Base-by-base conservation (phyloP, 2,797 vertebrate species). In the Semotilus atromaculatus region DNA sequence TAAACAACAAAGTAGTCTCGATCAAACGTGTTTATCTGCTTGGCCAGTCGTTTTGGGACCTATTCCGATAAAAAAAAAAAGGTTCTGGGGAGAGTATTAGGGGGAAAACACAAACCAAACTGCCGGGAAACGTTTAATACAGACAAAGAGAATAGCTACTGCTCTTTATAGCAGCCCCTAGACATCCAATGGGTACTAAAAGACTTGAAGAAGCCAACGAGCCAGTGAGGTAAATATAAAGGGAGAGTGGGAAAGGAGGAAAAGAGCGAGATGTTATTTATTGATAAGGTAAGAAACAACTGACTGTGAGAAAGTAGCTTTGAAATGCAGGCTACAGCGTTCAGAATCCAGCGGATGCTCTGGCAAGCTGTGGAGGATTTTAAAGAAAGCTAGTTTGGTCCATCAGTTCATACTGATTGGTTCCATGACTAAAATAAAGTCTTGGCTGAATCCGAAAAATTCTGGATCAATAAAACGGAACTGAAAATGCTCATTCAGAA, bases 241-340 rank as follows among this genome's bases (percentile, higher is more conserved):
- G 89, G 91, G 92, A 71, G 89, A 91, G 51, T 62, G 93, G 45
- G 89, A 90, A 91, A 89, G 83, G 64, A 89, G 82, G 91, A 68
- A 77, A 91, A 88, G 86, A 89, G 85, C 90, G 78, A 86, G 89
- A 89, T 89, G 93, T 90, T 93, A 94, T 94, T 94, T 95, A 95
- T 94, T 94, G 92, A 95, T 94, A 91, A 91, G 90, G 93, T 93
- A 85, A 93, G 89, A 93, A 95, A 94, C 89, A 89, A 88, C 91
- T 91, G 91, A 88, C 91, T 91, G 91, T 92, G 92, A 89, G 88
- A 86, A 91, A 87, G 92, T 90, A 58, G 92, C 91, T 93, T 94
- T 94, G 91, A 94, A 93, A 92, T 90, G 90, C 74, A 38, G 36
- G 36, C 36, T 38, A 82, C 87, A 91, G 90, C 88, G 90, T 92